Conservation (phyloP, 2,888 invertebrate species). For the Listrodromus nycthemerus region DNA sequence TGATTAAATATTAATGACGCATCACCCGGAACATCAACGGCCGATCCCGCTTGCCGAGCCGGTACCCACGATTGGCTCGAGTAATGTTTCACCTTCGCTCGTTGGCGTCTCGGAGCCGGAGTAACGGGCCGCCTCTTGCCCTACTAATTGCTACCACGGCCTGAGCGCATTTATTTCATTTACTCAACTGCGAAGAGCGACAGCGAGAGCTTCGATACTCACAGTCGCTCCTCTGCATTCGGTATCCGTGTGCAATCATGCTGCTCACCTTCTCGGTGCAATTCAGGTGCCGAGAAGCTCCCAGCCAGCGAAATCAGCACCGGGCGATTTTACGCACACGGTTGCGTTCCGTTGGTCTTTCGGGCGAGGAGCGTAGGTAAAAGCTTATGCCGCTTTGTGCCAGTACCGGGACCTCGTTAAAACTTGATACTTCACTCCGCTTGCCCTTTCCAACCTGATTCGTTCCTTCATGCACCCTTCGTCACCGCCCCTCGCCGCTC, state of each 20-base stretch:
- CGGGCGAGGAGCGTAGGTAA: slow-evolving; percentile 19
- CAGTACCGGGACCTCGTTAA: slow-evolving; percentile 74
- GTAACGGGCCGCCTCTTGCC: neutral
- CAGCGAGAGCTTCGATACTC: neutral
- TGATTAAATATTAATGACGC: neutral
- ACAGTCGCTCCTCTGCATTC: neutral
- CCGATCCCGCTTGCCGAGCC: neutral
- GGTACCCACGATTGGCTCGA: neutral
- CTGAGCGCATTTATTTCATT: slow-evolving; percentile 23
- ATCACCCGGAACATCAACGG: neutral
- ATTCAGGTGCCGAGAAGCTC: slow-evolving; percentile 28
- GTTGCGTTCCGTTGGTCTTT: slow-evolving; percentile 34
- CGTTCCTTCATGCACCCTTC: slow-evolving; percentile 4
- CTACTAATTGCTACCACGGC: slow-evolving; percentile 8
- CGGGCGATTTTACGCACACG: slow-evolving; percentile 5
- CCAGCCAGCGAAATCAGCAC: neutral
- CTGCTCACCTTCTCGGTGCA: slow-evolving; percentile 7
- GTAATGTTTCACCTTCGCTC: neutral
- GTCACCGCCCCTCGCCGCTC: slow-evolving; percentile 5
- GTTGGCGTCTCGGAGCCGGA: neutral
- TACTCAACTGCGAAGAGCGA: neutral
- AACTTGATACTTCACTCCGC: slow-evolving; percentile 72
- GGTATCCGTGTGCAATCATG: neutral
- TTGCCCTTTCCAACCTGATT: slow-evolving; percentile 40
- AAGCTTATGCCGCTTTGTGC: slow-evolving; percentile 64